Evolutionary conservation across 64 coral and sea anemone genomes (phyloP), one percentile per base, ranked within the genome.

Genomic region (Actinia equina): DNA sequence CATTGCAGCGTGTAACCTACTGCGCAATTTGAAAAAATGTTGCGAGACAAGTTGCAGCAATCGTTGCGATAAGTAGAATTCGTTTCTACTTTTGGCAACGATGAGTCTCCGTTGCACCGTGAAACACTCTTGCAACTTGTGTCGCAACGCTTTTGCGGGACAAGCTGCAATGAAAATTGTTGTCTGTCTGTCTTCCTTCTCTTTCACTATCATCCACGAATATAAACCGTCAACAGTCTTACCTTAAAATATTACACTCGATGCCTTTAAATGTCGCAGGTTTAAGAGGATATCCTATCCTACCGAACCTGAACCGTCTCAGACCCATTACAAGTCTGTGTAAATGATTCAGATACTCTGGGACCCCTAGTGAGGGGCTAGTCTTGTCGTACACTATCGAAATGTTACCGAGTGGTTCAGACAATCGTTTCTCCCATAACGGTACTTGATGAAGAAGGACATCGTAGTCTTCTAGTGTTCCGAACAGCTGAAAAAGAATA

Each of bases 291-390:
- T 71, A 51, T 52, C 91, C 70, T 17, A 82, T 83, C 86, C 82
- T 88, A 20, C 91, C 86, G 43, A 70, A 74, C 5, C 43, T 67
- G 10, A 46, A 43, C 26, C 82, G 41, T 37, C 86, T 88, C 44
- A 93, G 79, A 58, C 84, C 81, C 71, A 93, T 93, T 22, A 97
- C 94, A 8, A 97, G 59, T 63, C 94, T 83, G 88, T 97, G 86
- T 17, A 97, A 69, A n/a, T 97, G 77, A 57, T 93, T 93, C 20
- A 97, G 71, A 74, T 97, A 97, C 82, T 93, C 94, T 0, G 86
- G 85, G 19, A 97, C 94, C 52, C 87, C 91, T n/a, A 93, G 87
- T 3, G 91, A 88, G 2, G 94, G 94, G 4, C 83, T 85, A 20
- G 91, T 84, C 44, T 58, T 23, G 55, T 92, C 88, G 54, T 85